These are phyloP conservation scores for Brachymystax lenok DNA, from an alignment of 2,797 vertebrate species.

Conservation along the genomic window DNA sequence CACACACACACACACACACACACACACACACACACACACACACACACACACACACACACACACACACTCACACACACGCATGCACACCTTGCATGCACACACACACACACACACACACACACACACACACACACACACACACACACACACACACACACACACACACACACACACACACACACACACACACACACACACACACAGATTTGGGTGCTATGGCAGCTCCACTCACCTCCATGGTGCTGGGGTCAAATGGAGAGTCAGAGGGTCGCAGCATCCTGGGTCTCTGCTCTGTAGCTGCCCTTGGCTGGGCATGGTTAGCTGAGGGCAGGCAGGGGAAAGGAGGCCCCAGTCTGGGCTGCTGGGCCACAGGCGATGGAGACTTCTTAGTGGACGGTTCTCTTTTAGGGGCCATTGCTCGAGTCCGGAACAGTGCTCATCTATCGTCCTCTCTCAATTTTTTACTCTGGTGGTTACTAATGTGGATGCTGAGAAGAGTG, in stretches of 20 bases:
- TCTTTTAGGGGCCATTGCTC: constrained; percentile 75
- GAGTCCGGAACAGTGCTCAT: constrained; percentile 11
- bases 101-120: too few species aligned
- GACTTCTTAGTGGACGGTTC: constrained; percentile 78
- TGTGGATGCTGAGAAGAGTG: constrained; percentile 32
- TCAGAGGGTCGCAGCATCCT: constrained; percentile 76
- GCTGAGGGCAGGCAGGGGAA: constrained; percentile 67
- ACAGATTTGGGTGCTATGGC: neutral
- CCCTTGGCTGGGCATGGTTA: constrained; percentile 56
- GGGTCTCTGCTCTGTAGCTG: constrained; percentile 69
- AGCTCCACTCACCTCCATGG: constrained; percentile 74
- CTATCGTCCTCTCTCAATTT: too few species aligned
- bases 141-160: neutral
- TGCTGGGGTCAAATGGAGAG: constrained; percentile 77
- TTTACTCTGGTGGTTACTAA: constrained; percentile 1
- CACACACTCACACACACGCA: neutral
- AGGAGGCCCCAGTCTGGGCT: constrained; percentile 75
- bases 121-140: too few species aligned
- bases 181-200: constrained; percentile 5
- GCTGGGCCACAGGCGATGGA: constrained; percentile 64
- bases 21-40: too few species aligned
- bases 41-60: neutral
- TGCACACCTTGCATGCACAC: neutral
- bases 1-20: too few species aligned
- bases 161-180: neutral